Conservation (phyloP, 30 jellyfish, hydroid and myxozoan genomes). For the Clytia hemisphaerica region DNA sequence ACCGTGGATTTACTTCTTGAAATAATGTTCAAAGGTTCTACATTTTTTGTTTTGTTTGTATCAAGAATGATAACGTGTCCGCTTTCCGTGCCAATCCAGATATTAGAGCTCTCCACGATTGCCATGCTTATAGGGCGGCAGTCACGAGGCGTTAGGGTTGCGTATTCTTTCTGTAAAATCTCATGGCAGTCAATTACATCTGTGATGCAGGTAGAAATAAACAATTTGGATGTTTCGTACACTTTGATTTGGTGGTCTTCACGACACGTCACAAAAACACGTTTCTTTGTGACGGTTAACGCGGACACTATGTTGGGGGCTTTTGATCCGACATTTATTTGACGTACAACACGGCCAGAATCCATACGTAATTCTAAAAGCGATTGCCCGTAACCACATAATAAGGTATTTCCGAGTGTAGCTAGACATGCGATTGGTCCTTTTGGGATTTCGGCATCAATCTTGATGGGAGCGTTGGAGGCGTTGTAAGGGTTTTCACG, state of each 20-base stretch:
- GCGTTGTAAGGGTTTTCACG: no score
- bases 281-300: background rate
- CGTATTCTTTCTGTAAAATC: background rate
- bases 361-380: no score
- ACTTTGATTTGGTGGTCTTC: background rate
- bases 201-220: no score
- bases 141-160: slow-evolving; percentile 24
- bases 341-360: background rate
- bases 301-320: background rate
- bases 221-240: no score
- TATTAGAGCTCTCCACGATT: slow-evolving; percentile 26
- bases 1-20: slow-evolving; percentile 62
- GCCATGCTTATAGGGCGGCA: slow-evolving; percentile 45
- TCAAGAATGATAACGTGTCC: slow-evolving; percentile 63
- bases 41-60: background rate
- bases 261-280: background rate
- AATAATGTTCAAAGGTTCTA: slow-evolving; percentile 49
- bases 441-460: background rate
- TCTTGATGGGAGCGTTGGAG: no score
- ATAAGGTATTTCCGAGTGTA: background rate
- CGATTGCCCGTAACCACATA: slow-evolving; percentile 1
- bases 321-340: background rate
- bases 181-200: slow-evolving; percentile 4
- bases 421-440: background rate
- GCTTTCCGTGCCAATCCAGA: slow-evolving; percentile 88